These are phyloP conservation scores for Pseudolaguvia tuberculata DNA, from an alignment of 2,113 vertebrate species.

Conservation along the genomic window DNA sequence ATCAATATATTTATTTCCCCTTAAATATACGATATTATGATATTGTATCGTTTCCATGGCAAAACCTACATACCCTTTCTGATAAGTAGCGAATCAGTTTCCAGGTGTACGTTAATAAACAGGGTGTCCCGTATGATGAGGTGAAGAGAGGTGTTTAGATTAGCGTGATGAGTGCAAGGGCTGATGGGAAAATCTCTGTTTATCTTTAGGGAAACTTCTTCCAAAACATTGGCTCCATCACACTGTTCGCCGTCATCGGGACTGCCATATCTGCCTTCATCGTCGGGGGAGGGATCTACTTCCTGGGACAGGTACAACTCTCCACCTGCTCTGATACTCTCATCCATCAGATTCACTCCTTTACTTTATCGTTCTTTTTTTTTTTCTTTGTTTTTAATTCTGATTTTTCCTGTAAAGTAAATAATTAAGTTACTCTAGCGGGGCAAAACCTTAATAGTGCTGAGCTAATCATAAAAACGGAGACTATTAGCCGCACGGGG, in stretches of 20 bases:
- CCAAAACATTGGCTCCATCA: slow-evolving; percentile 98
- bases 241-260: slow-evolving; percentile 93
- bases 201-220: slow-evolving; percentile 91
- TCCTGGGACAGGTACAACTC: slow-evolving; percentile 83
- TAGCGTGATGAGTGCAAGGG: background rate
- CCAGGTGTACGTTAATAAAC: background rate
- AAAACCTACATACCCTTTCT: too few relatives aligned
- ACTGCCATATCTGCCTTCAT: slow-evolving; percentile 97
- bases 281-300: slow-evolving; percentile 96
- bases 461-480: too few relatives aligned
- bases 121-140: background rate
- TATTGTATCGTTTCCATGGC: too few relatives aligned
- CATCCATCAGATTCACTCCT: background rate
- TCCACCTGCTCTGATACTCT: background rate
- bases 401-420: too few relatives aligned
- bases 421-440: too few relatives aligned
- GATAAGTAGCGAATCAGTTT: background rate
- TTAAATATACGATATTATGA: background rate
- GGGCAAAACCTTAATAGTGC: too few relatives aligned
- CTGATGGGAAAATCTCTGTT: background rate
- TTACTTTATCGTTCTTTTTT: background rate
- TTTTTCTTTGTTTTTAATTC: background rate
- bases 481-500: too few relatives aligned
- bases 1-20: too few relatives aligned
- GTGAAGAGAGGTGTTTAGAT: background rate